Conservation (phyloP, 2,113 vertebrate genomes). For the Fulmarus glacialis region DNA sequence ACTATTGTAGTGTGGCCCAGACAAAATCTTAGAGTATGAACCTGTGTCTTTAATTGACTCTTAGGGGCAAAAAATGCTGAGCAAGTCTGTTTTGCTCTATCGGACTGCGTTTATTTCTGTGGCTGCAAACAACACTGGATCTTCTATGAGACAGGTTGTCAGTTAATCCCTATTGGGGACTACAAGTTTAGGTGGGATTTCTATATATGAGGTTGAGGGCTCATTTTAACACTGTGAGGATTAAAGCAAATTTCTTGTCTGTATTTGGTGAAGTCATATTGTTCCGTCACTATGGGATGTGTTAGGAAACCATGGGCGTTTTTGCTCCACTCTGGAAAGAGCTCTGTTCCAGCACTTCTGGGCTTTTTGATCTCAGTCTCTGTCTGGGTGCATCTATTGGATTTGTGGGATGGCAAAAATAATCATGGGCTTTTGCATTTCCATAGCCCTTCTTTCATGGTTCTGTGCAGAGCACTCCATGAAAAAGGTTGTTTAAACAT, state of each 20-base stretch:
- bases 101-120: background rate
- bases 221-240: background rate
- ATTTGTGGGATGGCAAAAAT: background rate
- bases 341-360: background rate
- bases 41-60: background rate
- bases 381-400: background rate
- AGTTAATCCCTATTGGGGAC: background rate
- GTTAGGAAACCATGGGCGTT: background rate
- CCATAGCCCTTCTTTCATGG: background rate
- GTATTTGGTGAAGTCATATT: background rate
- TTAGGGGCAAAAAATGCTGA: background rate
- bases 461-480: background rate
- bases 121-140: background rate
- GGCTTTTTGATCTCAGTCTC: background rate
- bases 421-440: background rate
- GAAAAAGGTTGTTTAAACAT: background rate
- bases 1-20: background rate
- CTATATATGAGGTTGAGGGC: fast-evolving
- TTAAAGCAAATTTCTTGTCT: background rate
- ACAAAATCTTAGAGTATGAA: background rate
- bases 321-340: background rate
- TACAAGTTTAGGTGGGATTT: background rate
- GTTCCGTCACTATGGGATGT: background rate
- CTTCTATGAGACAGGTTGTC: background rate
- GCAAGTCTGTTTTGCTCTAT: background rate